These are phyloP conservation scores for Acanthisitta chloris DNA, from an alignment of 2,113 vertebrate genomes.

Conservation along the genomic window DNA sequence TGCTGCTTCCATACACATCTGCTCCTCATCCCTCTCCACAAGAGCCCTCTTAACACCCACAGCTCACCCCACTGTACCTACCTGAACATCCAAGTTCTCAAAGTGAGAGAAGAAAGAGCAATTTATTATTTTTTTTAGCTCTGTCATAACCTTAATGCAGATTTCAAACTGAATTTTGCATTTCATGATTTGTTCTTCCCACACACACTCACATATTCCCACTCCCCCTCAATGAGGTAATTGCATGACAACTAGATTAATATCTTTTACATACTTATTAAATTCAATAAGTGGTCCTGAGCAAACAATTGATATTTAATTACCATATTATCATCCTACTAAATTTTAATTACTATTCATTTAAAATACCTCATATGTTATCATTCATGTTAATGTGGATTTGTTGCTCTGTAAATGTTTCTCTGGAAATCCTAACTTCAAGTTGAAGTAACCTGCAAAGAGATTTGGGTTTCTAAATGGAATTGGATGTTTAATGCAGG, in stretches of 20 bases:
- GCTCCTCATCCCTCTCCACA: neutral
- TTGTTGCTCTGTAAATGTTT: slow-evolving; percentile 56
- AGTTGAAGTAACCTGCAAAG: neutral
- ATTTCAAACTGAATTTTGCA: slow-evolving; percentile 25
- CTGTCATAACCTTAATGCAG: neutral
- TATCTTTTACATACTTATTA: slow-evolving; percentile 73
- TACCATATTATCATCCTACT: slow-evolving; percentile 71
- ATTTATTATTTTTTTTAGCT: neutral
- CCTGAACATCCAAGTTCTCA: neutral
- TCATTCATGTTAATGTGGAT: slow-evolving; percentile 46
- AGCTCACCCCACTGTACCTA: neutral
- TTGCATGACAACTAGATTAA: slow-evolving; percentile 71
- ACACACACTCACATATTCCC: slow-evolving; percentile 38
- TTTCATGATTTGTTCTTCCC: slow-evolving; percentile 60
- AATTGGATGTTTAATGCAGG: neutral
- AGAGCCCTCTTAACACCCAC: neutral
- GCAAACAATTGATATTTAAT: slow-evolving; percentile 76
- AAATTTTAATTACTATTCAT: slow-evolving; percentile 75
- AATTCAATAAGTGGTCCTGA: slow-evolving; percentile 66
- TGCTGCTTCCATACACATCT: neutral
- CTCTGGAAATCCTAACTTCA: slow-evolving; percentile 32
- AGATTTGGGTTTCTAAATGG: neutral
- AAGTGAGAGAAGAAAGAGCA: neutral
- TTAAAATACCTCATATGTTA: slow-evolving; percentile 68
- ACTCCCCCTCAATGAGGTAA: slow-evolving; percentile 67